Evolutionary conservation across 1,140 invertebrate species (phyloP), one percentile per base, ranked within the genome.

Genomic region (Heliconius hewitsoni): DNA sequence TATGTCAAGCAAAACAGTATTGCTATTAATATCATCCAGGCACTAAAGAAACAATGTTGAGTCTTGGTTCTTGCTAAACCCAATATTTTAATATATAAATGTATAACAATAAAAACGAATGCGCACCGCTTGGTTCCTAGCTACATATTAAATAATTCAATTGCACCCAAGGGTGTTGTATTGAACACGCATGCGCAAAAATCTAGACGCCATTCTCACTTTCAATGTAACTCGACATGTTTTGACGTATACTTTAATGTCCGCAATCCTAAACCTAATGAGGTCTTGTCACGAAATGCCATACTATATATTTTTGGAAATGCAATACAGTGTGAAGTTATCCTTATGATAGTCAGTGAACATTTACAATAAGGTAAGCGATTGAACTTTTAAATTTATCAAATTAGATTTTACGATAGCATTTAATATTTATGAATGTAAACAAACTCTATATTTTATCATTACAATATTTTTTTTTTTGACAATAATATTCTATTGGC

Each of bases 211-310:
- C 90, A 93, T 91, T 88, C 89, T 88, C 83, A 91, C 87, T 91
- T 90, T 92, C 89, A 87, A 87, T 88, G 82, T 81, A 84, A 82
- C 84, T 86, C 86, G 82, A 83, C 87, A 85, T 94, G 91, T 94
- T 93, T 93, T 93, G 92, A 93, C 90, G 86, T 90, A 84, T 86
- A 84, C 82, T 86, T 37, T 89, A 90, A 92, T 91, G 88, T 85
- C 81, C 77, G 80, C 73, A 80, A 82, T 82, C 85, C 71, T 75
- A 74, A 74, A 73, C 76, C 86, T 93, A 93, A 94, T 93, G 93
- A 90, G 90, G 87, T 92, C 90, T 93, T 93, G 92, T 92, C 91
- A 93, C 92, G 92, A 93, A 92, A 91, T 90, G 84, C 84, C 78
- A 79, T 80, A 79, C 87, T 84, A 81, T 66, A 83, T 84, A 81